Conservation (phyloP, 2,113 vertebrate genomes). For the Lasiurus cinereus region DNA sequence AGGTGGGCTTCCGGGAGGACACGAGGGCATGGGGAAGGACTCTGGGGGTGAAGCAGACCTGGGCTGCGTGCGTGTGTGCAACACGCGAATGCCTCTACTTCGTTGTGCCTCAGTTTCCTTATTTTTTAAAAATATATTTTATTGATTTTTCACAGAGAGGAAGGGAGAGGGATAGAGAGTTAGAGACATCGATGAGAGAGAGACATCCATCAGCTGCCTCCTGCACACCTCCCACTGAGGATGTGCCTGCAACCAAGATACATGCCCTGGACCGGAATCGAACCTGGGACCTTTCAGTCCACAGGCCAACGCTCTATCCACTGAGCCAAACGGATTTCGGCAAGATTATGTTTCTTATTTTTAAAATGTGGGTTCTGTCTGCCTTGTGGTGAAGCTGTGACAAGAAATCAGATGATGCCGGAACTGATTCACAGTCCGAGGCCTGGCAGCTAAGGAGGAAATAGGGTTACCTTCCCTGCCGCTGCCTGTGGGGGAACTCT, state of each 20-base stretch:
- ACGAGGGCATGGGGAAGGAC: not conserved
- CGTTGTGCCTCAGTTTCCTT: not conserved
- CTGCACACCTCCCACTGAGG: no score
- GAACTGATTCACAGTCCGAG: fast-evolving
- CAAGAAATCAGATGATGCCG: not conserved
- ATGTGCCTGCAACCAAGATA: no score
- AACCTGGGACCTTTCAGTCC: no score
- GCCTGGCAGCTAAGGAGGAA: not conserved
- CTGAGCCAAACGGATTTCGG: no score
- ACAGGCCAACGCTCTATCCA: no score
- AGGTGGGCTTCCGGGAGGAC: not conserved
- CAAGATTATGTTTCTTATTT: not conserved
- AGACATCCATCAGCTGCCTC: no score
- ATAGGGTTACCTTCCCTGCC: not conserved
- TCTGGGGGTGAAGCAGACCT: not conserved
- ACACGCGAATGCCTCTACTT: fast-evolving
- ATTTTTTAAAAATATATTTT: not conserved
- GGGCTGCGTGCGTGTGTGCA: fast-evolving
- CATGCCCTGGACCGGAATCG: no score
- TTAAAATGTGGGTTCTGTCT: not conserved
- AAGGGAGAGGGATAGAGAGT: no score
- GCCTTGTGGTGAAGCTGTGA: not conserved
- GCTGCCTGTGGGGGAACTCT: no score
- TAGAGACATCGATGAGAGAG: no score
- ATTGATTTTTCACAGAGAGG: no score